Conservation (phyloP, 2,888 invertebrate genomes). For the Leucoptera coffeella region DNA sequence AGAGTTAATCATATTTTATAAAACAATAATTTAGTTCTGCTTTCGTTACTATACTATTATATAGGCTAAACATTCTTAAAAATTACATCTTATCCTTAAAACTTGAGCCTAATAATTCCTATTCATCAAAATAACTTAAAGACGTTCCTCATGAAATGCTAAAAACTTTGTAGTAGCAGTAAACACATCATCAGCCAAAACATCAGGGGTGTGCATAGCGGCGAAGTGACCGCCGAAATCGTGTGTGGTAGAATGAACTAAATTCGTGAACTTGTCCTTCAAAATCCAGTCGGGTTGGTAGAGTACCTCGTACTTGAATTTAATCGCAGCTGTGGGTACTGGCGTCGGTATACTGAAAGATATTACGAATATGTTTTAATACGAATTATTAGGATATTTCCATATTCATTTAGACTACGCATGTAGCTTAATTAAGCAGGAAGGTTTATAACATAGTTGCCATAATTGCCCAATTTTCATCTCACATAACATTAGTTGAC, state of each 20-base stretch:
- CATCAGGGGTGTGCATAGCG: constrained; percentile 69
- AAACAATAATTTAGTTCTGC: no score
- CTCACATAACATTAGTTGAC: no score
- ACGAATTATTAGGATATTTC: not conserved
- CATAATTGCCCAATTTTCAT: no score
- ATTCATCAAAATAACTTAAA: no score
- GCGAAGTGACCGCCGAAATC: constrained; percentile 81
- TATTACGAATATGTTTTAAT: not conserved
- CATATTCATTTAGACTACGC: not conserved
- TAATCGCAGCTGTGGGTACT: constrained; percentile 68
- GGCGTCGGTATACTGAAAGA: constrained; percentile 59
- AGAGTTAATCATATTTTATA: no score
- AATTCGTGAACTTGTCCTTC: constrained; percentile 55
- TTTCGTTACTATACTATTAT: no score
- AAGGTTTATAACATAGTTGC: no score
- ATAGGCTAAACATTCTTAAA: no score
- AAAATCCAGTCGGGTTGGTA: constrained; percentile 58
- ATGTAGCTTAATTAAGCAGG: no score
- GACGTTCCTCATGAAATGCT: no score
- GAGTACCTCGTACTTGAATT: constrained; percentile 66
- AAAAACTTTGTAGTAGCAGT: constrained; percentile 17
- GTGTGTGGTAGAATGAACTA: constrained; percentile 60
- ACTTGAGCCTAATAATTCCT: no score
- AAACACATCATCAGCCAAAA: constrained; percentile 59
- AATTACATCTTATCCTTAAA: no score